A percentile compares a stretch with the other conserved stretches of the same genome.
Conservation (phyloP, 2,888 invertebrate species). For the Dascillus cervinus region DNA sequence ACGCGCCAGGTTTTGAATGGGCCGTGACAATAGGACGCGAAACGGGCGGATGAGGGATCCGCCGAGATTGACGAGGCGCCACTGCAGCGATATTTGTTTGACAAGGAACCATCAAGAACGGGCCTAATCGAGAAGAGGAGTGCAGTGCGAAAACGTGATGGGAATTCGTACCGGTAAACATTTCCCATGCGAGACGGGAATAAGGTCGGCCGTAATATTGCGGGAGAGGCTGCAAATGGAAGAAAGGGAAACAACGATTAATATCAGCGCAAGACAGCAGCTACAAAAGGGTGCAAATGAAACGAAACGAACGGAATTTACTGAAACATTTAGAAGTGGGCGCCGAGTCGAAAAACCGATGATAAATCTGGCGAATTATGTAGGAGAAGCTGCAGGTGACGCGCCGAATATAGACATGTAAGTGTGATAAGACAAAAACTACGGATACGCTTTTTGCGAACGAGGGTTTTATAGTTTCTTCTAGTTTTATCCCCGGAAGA, state of each 20-base stretch:
- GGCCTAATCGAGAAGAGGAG: conserved; percentile 17
- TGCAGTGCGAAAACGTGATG: conserved; percentile 27
- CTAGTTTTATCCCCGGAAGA: too few species aligned
- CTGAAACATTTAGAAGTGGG: too few species aligned
- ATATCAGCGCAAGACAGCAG: conserved; percentile 25
- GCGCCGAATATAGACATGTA: too few species aligned
- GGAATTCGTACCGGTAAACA: conserved; percentile 28
- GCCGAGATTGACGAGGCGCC: conserved; percentile 11
- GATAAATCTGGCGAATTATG: too few species aligned
- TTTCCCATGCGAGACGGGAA: conserved; percentile 27
- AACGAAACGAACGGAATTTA: conserved; percentile 22
- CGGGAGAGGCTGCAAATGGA: conserved; percentile 25
- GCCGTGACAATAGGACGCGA: too few species aligned
- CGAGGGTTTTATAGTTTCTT: too few species aligned
- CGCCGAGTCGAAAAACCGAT: too few species aligned
- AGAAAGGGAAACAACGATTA: conserved; percentile 28
- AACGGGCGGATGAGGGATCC: too few species aligned
- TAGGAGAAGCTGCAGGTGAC: too few species aligned
- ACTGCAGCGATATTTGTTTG: conserved; percentile 23
- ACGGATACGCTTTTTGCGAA: too few species aligned
- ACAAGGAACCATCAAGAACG: conserved; percentile 22
- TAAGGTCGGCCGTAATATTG: conserved; percentile 26
- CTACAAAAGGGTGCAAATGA: conserved; percentile 24
- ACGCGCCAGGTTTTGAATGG: too few species aligned
- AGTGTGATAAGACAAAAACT: too few species aligned